phyloP scores from a whole-genome alignment of 2,113 vertebrate genomes.

The Mola mola region DNA sequence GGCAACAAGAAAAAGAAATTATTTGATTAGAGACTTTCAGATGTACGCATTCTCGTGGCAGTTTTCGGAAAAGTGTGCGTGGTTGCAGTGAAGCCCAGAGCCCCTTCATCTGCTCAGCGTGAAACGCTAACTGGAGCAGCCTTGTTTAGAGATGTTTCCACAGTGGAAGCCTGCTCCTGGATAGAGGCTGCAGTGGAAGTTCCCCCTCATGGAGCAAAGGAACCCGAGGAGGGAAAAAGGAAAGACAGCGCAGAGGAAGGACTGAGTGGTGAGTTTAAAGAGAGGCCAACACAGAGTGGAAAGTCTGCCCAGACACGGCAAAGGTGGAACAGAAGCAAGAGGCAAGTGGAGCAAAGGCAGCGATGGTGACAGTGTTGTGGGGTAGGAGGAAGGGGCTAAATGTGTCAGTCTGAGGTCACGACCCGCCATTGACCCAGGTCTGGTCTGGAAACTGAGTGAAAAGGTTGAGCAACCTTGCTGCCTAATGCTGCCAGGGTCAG shows the following conservation, averaged over 20 bases:
- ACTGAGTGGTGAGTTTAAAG: conserved; percentile 66
- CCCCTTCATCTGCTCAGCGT: conserved; percentile 25
- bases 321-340: conserved; percentile 20
- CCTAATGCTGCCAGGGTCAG: not conserved
- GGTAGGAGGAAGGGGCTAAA: conserved; percentile 6
- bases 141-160: conserved; percentile 69
- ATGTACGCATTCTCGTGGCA: not conserved
- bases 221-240: conserved; percentile 46
- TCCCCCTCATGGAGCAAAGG: conserved; percentile 68
- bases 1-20: not conserved
- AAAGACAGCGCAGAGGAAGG: conserved; percentile 66
- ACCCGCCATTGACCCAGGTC: conserved; percentile 43
- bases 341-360: conserved; percentile 20
- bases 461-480: conserved; percentile 13
- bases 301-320: conserved; percentile 10
- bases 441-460: conserved; percentile 23
- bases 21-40: not conserved
- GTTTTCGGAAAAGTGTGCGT: conserved; percentile 9
- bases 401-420: conserved; percentile 44
- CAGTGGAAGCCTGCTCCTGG: conserved; percentile 75
- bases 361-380: conserved; percentile 3
- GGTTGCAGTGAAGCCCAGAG: conserved; percentile 11
- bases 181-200: conserved; percentile 71
- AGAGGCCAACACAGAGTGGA: conserved; percentile 52
- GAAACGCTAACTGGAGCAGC: conserved; percentile 46